Percentiles rank a stretch among this genome's conserved stretches.
phyloP scores from a whole-genome alignment of 2,888 invertebrate genomes.

The Athalia circularis region DNA sequence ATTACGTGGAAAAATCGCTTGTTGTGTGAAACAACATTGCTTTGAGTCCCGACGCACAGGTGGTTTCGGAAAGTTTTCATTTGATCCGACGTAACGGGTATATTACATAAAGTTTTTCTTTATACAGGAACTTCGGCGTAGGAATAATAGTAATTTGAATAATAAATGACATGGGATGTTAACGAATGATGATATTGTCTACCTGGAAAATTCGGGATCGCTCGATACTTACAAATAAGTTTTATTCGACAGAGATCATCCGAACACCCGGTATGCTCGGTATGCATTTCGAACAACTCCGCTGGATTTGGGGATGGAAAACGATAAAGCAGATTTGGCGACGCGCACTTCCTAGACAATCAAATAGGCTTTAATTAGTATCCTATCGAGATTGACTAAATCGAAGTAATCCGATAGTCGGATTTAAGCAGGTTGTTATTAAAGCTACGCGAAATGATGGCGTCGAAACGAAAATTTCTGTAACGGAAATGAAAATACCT shows the following conservation, averaged over 20 bases:
- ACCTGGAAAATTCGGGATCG: no score
- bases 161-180: background rate
- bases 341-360: constrained; percentile 19
- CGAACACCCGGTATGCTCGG: no score
- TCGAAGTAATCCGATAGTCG: constrained; percentile 4
- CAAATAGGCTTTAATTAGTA: constrained; percentile 1
- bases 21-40: no score
- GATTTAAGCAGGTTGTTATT: constrained; percentile 4
- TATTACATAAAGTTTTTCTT: background rate
- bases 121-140: no score
- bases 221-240: no score
- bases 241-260: no score
- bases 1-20: no score
- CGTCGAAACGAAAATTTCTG: background rate
- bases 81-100: constrained; percentile 17
- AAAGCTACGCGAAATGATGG: background rate
- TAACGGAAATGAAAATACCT: constrained; percentile 16
- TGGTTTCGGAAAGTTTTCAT: background rate
- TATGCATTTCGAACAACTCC: background rate
- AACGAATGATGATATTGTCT: no score
- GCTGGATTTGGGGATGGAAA: background rate
- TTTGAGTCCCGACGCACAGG: no score
- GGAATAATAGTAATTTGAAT: constrained; percentile 3
- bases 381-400: constrained; percentile 21
- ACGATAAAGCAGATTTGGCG: background rate